A percentile compares a stretch with the other conserved stretches of the same genome.
These are phyloP conservation scores for Blastomussa wellsi DNA, from an alignment of 92 coral and sea anemone genomes.

Conservation along the genomic window DNA sequence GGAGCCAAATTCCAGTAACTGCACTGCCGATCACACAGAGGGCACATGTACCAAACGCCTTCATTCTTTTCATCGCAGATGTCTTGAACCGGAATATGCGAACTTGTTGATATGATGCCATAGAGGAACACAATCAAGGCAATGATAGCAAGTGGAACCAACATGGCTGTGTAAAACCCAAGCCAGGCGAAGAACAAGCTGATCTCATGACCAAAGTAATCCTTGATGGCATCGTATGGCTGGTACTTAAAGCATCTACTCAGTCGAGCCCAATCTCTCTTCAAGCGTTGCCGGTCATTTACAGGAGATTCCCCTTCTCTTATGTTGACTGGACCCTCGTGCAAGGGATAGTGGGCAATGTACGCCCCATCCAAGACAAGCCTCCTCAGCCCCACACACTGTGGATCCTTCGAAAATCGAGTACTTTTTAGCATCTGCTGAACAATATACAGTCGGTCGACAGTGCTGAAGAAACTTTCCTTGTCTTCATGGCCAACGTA, in stretches of 20 bases:
- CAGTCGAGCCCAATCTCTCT: constrained; percentile 86
- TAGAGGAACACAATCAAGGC: constrained; percentile 83
- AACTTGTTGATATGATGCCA: constrained; percentile 71
- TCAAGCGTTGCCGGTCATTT: constrained; percentile 85
- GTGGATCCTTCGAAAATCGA: constrained; percentile 48
- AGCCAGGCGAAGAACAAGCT: constrained; percentile 91
- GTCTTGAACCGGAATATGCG: constrained; percentile 75
- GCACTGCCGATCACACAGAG: constrained; percentile 91
- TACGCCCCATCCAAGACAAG: constrained; percentile 70
- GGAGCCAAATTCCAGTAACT: constrained; percentile 84
- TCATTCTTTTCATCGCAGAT: constrained; percentile 68
- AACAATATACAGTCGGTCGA: constrained; percentile 63
- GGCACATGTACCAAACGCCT: constrained; percentile 92
- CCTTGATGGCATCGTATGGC: constrained; percentile 83
- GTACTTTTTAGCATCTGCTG: constrained; percentile 62
- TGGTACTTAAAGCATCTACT: constrained; percentile 84
- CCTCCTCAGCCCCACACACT: constrained; percentile 68
- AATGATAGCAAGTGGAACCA: constrained; percentile 84
- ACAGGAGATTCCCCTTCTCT: constrained; percentile 54
- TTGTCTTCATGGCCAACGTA: constrained; percentile 55
- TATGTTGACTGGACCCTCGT: constrained; percentile 72
- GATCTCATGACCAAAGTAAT: constrained; percentile 86
- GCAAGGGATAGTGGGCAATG: constrained; percentile 65
- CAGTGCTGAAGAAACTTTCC: constrained; percentile 64
- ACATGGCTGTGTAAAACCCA: constrained; percentile 89